phyloP scores from a whole-genome alignment of 2,888 invertebrate species.

The Drosophila prolongata region DNA sequence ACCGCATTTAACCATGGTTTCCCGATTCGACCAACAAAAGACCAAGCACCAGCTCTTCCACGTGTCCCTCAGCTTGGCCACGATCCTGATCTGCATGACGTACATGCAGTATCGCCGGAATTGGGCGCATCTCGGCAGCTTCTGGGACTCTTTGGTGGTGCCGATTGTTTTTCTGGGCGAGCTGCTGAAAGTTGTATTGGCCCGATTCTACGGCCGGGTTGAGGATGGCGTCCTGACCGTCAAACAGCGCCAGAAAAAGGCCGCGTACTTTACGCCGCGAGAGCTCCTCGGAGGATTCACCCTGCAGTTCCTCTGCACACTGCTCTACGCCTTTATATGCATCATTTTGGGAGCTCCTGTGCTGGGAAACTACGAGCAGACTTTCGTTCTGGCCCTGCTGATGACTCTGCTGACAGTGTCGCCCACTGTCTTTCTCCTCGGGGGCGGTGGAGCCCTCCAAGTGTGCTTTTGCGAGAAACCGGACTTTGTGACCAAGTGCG shows the following conservation, averaged over 20 bases:
- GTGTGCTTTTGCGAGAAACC: conserved; percentile 84
- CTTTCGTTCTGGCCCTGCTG: conserved; percentile 82
- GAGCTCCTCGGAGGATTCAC: conserved; percentile 80
- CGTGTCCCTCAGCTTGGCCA: conserved; percentile 82
- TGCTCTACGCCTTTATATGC: conserved; percentile 83
- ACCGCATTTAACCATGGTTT: conserved; percentile 52
- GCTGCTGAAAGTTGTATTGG: conserved; percentile 79
- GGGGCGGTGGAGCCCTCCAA: conserved; percentile 83
- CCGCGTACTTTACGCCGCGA: conserved; percentile 75
- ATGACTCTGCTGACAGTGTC: conserved; percentile 83
- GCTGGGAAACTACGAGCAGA: conserved; percentile 83
- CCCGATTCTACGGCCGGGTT: conserved; percentile 79
- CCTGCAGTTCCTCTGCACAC: conserved; percentile 80
- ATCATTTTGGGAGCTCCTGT: conserved; percentile 84
- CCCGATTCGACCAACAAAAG: conserved; percentile 83
- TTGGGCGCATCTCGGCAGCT: conserved; percentile 82
- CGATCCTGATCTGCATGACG: conserved; percentile 82
- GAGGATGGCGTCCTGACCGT: conserved; percentile 73
- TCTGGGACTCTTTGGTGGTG: conserved; percentile 83
- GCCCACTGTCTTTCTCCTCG: conserved; percentile 83
- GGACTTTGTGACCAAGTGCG: conserved; percentile 82
- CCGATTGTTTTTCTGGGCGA: conserved; percentile 83
- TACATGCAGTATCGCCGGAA: conserved; percentile 82
- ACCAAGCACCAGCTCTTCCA: conserved; percentile 84
- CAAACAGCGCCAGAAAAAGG: conserved; percentile 81